Conservation (phyloP, 2,113 vertebrate species). For the Barnardius zonarius region DNA sequence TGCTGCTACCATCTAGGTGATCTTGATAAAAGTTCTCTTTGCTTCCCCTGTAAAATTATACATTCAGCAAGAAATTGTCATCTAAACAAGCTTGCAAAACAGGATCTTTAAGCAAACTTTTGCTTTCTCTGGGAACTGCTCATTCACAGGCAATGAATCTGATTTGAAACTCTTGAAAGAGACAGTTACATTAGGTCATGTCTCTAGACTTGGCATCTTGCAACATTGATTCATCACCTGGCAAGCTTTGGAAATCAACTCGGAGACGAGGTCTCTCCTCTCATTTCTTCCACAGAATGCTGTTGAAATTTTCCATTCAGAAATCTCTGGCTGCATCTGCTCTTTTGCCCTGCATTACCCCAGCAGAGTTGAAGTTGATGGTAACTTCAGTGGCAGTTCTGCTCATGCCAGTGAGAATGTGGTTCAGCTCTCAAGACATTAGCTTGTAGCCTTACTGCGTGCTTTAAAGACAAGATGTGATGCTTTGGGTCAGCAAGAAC, state of each 20-base stretch:
- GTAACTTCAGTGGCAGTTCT: background rate
- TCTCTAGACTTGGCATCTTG: constrained; percentile 12
- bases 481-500: background rate
- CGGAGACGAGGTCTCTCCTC: background rate
- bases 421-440: background rate
- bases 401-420: background rate
- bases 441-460: background rate
- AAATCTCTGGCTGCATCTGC: background rate
- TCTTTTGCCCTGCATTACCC: background rate
- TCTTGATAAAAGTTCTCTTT: background rate
- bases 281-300: background rate
- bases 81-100: background rate
- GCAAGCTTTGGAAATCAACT: background rate
- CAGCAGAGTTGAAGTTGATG: background rate
- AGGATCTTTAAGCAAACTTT: background rate
- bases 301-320: background rate
- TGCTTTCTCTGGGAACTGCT: background rate
- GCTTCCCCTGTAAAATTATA: background rate
- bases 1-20: background rate
- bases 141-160: background rate
- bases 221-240: background rate
- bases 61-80: background rate
- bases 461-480: background rate
- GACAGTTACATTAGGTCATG: background rate
- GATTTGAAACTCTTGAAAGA: constrained; percentile 13